Evolutionary conservation across 53 echinoderm and acorn worm genomes (phyloP).

Genomic region (Crossaster papposus): DNA sequence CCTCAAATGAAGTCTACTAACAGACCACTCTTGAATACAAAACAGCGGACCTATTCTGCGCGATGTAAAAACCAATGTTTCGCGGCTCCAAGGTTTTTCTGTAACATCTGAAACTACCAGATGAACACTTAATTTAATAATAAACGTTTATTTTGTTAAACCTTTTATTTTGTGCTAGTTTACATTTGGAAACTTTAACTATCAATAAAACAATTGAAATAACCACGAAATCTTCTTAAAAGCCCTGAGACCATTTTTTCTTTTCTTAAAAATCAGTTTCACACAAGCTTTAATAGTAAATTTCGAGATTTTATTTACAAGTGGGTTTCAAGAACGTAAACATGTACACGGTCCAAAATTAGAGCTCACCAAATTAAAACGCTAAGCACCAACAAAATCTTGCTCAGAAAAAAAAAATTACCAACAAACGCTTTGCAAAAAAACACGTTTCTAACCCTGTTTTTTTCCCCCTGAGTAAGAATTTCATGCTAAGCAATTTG

Average conservation of each 20-base stretch:
- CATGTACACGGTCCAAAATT: neutral
- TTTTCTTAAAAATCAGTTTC: constrained; percentile 2
- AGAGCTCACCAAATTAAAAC: too few species aligned
- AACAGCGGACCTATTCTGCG: neutral
- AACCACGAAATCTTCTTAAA: constrained; percentile 51
- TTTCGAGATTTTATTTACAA: neutral
- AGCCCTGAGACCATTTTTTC: constrained; percentile 60
- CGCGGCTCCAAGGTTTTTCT: neutral
- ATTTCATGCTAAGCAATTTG: too few species aligned
- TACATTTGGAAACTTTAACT: constrained; percentile 15
- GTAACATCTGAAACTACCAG: neutral
- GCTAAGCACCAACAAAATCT: too few species aligned
- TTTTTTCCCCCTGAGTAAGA: too few species aligned
- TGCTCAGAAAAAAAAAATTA: too few species aligned
- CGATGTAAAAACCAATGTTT: neutral
- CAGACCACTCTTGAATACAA: neutral
- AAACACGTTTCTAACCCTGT: too few species aligned
- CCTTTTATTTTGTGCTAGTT: neutral
- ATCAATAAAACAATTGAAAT: constrained; percentile 24
- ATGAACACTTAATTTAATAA: neutral
- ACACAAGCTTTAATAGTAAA: constrained; percentile 32
- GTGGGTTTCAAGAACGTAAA: constrained; percentile 27
- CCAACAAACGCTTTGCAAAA: too few species aligned
- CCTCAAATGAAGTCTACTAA: neutral
- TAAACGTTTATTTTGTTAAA: neutral